Base-by-base conservation (phyloP, 2,113 vertebrate species). In the Leucosticte australis region DNA sequence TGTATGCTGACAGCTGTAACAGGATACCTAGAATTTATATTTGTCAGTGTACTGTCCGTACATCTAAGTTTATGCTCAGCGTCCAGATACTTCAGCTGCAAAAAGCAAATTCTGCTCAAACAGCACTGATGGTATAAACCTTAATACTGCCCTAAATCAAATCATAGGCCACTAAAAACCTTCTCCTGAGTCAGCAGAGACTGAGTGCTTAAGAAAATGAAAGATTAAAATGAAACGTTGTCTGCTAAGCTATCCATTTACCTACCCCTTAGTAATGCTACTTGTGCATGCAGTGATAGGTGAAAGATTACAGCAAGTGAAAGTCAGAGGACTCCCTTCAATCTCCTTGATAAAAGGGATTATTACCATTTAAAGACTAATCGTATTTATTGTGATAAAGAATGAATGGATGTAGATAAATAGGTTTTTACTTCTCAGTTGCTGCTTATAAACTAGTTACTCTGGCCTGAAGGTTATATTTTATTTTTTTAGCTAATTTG, bases 1-100 rank as follows among this genome's bases (percentile, higher is more conserved):
- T 68, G 55, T 60, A 63, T 21, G 78, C 82, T 95, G 81, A 95
- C 77, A 92, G 93, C 90, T 69, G 85, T 93, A 95, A 93, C 55
- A 62, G 79, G 75, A 95, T 74, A 80, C 68, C 35, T 41, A 56
- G 75, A 74, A 77, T 78, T 95, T 84, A 71, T 91, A 84, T 94
- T 85, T 65, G 85, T 88, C 76, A 46, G 63, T 69, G 85, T 41
- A 64, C 75, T 75, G 62, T 57, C 57, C 7, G 50, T 82, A 68
- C 49, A 56, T 68, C 39, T 56, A 28, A 68, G 74, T 69, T 89
- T n/a, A 73, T 76, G 75, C 42, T 57, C 42, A 7, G 57, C 2
- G n/a, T 46, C 44, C 17, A 52, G 67, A 27, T 59, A 75, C 5
- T 87, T 87, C 26, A 78, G 30, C 33, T 65, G 42, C 41, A 88